Evolutionary conservation across 1,140 invertebrate genomes (phyloP), one percentile per base, ranked within the genome.

Genomic region (Drosophila insularis): DNA sequence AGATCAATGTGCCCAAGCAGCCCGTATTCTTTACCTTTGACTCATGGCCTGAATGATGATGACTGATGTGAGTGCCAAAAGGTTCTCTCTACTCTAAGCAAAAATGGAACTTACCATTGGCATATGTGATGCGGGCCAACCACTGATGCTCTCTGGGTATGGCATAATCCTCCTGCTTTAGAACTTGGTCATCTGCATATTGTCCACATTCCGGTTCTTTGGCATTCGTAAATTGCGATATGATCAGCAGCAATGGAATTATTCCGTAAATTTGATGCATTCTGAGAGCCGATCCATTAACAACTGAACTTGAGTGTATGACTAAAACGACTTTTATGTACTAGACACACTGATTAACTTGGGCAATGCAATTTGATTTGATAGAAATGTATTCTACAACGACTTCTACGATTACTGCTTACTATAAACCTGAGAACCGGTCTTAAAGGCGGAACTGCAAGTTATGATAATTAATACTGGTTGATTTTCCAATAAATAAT

Each of bases 71-170:
- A 32, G 4, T 32, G 31, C 31, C 21, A 21, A 11, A 40, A n/a
- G n/a, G n/a, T n/a, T n/a, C n/a, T n/a, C n/a, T n/a, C n/a, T n/a
- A n/a, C n/a, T n/a, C n/a, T n/a, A n/a, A n/a, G n/a, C n/a, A n/a
- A n/a, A n/a, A n/a, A n/a, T n/a, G n/a, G n/a, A n/a, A n/a, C 71
- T 75, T 43, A 89, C 84, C 80, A 43, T 78, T 74, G 6, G 2
- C 23, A 32, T 74, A 89, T 0, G 61, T 64, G 6, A 87, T 78
- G 1, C 76, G 79, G 1, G 59, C 84, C 37, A 87, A 11, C 84
- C 84, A 87, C 54, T 84, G 84, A 27, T 87, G 84, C 43, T 87
- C 84, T 0, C 80, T 80, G 35, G 84, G 84, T 14, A 70, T 46
- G 2, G 84, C 82, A 43, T 55, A 81, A 0, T 2, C 4, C 0